Conservation (phyloP, 1,140 invertebrate species). For the Nebria ingens region DNA sequence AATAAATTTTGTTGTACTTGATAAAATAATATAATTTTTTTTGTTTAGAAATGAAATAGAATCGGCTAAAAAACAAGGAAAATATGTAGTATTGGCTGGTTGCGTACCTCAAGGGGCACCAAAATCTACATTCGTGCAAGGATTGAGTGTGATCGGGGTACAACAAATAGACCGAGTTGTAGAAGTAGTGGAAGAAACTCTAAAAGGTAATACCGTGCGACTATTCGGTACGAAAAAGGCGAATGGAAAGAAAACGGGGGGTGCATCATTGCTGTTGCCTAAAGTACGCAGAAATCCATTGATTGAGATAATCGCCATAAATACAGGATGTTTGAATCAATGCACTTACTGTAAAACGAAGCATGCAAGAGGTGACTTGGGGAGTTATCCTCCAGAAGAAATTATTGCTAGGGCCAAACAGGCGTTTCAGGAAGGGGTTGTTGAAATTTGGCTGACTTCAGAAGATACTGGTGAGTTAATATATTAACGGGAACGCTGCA, state of each 20-base stretch:
- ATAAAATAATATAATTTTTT: too few relatives aligned
- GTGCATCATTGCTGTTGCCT: constrained; percentile 75
- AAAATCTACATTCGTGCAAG: constrained; percentile 60
- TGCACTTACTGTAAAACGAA: constrained; percentile 99
- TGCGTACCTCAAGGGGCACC: constrained; percentile 91
- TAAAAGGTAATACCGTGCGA: constrained; percentile 82
- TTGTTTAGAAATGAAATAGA: constrained; percentile 77
- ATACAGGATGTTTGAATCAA: constrained; percentile 95
- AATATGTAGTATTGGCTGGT: constrained; percentile 87
- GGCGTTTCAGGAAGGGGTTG: constrained; percentile 86
- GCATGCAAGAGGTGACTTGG: constrained; percentile 89
- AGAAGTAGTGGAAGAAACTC: constrained; percentile 95
- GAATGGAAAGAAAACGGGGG: constrained; percentile 72
- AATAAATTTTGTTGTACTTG: too few relatives aligned
- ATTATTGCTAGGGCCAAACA: constrained; percentile 69
- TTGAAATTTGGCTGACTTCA: constrained; percentile 96
- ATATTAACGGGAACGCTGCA: not conserved
- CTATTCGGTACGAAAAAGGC: constrained; percentile 74
- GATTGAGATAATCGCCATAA: constrained; percentile 97
- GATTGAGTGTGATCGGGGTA: constrained; percentile 88
- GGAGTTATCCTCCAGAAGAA: constrained; percentile 82
- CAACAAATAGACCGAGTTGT: constrained; percentile 98
- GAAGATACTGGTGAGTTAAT: constrained; percentile 78
- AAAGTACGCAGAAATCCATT: constrained; percentile 93
- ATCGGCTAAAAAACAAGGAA: constrained; percentile 59